These are phyloP conservation scores for Antheraea yamamai DNA, from an alignment of 2,888 invertebrate genomes.

Conservation along the genomic window DNA sequence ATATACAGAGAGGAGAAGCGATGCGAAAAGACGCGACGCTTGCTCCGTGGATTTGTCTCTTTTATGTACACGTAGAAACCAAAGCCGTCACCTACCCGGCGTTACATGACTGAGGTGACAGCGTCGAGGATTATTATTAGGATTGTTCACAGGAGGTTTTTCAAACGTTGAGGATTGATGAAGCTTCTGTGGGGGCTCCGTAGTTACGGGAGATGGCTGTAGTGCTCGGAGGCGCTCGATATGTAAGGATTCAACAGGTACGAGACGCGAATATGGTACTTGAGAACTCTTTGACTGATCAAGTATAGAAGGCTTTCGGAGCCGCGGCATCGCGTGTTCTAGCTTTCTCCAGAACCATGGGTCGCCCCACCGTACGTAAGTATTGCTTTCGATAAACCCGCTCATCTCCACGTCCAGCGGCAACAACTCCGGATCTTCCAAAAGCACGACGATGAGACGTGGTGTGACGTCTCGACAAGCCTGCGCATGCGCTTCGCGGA, in stretches of 20 bases:
- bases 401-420: constrained; percentile 84
- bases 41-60: too few relatives aligned
- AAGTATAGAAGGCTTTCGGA: not conserved
- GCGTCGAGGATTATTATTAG: too few relatives aligned
- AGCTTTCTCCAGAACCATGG: constrained; percentile 92
- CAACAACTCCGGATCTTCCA: constrained; percentile 71
- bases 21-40: too few relatives aligned
- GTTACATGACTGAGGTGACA: too few relatives aligned
- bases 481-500: constrained; percentile 80
- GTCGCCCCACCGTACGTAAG: constrained; percentile 91
- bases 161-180: too few relatives aligned
- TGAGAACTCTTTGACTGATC: not conserved
- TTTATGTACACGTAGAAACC: too few relatives aligned
- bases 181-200: not conserved
- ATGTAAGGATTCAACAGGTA: not conserved
- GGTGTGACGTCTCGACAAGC: constrained; percentile 76
- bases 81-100: too few relatives aligned
- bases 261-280: not conserved
- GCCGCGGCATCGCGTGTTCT: constrained; percentile 84
- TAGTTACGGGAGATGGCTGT: not conserved
- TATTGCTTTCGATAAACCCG: constrained; percentile 86
- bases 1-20: too few relatives aligned
- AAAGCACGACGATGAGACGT: constrained; percentile 87
- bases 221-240: not conserved
- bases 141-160: too few relatives aligned